Percentiles rank a stretch among this genome's conserved stretches.
Evolutionary conservation across 2,888 invertebrate species (phyloP).

Genomic region (Patella pellucida): DNA sequence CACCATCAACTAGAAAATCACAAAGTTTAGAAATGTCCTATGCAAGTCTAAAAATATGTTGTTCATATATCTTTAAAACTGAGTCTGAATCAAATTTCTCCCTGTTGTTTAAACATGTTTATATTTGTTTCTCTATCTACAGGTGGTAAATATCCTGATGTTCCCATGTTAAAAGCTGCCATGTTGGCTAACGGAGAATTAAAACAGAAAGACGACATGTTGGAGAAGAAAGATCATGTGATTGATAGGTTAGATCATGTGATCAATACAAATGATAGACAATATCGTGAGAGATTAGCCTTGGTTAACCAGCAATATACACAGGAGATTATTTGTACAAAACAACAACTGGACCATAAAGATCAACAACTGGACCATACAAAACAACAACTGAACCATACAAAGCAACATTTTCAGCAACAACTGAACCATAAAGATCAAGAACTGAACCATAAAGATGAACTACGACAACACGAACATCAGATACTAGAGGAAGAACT

Average conservation of each 20-base stretch:
- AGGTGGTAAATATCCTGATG: conserved; percentile 7
- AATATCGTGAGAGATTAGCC: neutral
- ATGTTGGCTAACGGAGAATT: neutral
- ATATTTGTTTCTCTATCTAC: neutral
- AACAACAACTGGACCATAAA: neutral
- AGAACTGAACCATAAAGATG: neutral
- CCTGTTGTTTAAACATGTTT: too few species aligned
- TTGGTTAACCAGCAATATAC: neutral
- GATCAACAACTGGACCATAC: neutral
- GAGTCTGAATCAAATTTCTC: too few species aligned
- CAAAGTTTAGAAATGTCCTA: too few species aligned
- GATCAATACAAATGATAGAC: neutral
- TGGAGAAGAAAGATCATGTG: neutral
- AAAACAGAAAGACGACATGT: neutral
- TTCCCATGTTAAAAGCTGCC: conserved; percentile 2
- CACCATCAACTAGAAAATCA: too few species aligned
- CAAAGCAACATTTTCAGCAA: too few species aligned
- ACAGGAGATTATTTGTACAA: neutral
- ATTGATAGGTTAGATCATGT: neutral
- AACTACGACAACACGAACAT: too few species aligned
- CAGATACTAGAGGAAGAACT: too few species aligned
- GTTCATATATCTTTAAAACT: too few species aligned
- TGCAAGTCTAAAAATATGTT: too few species aligned
- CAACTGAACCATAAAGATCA: neutral
- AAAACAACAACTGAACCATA: neutral